These are phyloP conservation scores for Oreohelix idahoensis DNA, from an alignment of 1,140 invertebrate genomes.

Conservation along the genomic window DNA sequence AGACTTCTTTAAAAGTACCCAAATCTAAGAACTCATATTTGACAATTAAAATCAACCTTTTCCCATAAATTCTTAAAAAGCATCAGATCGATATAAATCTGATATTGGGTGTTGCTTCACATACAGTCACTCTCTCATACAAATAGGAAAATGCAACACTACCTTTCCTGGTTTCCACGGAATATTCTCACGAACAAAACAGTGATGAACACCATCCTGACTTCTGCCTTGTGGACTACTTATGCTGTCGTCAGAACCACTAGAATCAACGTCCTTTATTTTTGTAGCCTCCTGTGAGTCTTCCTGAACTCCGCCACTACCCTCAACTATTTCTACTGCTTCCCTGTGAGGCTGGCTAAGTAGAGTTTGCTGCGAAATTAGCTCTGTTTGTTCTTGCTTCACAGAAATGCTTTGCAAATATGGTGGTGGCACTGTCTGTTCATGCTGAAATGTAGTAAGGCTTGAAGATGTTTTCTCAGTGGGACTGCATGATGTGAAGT, in stretches of 20 bases:
- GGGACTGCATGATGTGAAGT: not conserved
- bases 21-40: too few relatives aligned
- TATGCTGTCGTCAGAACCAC: not conserved
- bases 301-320: not conserved
- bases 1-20: too few relatives aligned
- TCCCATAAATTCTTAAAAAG: too few relatives aligned
- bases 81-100: too few relatives aligned
- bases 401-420: not conserved
- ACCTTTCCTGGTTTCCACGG: conserved; percentile 75
- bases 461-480: not conserved
- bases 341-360: not conserved
- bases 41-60: too few relatives aligned
- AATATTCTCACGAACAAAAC: conserved; percentile 79
- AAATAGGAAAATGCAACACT: not conserved
- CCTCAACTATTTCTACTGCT: not conserved
- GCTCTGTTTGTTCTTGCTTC: not conserved
- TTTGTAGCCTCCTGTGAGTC: not conserved
- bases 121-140: too few relatives aligned
- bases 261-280: not conserved
- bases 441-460: not conserved
- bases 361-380: too few relatives aligned
- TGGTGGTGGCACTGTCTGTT: not conserved
- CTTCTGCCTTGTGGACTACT: not conserved
- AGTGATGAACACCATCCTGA: conserved; percentile 43
- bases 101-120: too few relatives aligned